phyloP scores from a whole-genome alignment of 2,113 vertebrate genomes.

The Mesocricetus auratus region DNA sequence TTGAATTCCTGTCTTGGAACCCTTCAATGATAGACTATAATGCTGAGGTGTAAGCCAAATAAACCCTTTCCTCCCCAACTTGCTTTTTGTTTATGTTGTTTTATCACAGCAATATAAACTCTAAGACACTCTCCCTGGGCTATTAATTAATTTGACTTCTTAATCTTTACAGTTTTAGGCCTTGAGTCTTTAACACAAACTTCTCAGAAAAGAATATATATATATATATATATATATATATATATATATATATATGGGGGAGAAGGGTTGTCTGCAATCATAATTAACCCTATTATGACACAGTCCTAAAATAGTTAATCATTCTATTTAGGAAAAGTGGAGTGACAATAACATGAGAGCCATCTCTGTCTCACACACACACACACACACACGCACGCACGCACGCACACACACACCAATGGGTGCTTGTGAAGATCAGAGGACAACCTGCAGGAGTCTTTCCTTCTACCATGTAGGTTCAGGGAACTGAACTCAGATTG shows the following conservation, averaged over 20 bases:
- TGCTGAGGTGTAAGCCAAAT: background rate
- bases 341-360: no score
- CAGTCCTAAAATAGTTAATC: background rate
- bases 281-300: background rate
- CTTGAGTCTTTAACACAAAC: constrained; percentile 4
- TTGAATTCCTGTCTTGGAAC: background rate
- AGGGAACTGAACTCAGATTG: background rate
- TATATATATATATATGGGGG: background rate
- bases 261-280: background rate
- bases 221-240: background rate
- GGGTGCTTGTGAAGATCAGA: background rate
- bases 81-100: background rate
- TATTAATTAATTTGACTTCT: constrained; percentile 54
- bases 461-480: background rate
- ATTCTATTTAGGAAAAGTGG: background rate
- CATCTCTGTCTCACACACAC: no score
- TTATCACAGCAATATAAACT: background rate
- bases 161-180: background rate
- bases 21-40: background rate
- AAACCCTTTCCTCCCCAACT: background rate
- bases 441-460: no score
- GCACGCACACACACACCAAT: background rate
- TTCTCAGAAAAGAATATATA: background rate
- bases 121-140: background rate
- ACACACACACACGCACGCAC: no score